Evolutionary conservation across 1,140 invertebrate genomes (phyloP), one percentile per base, ranked within the genome.

Genomic region (Drosophila jambulina): DNA sequence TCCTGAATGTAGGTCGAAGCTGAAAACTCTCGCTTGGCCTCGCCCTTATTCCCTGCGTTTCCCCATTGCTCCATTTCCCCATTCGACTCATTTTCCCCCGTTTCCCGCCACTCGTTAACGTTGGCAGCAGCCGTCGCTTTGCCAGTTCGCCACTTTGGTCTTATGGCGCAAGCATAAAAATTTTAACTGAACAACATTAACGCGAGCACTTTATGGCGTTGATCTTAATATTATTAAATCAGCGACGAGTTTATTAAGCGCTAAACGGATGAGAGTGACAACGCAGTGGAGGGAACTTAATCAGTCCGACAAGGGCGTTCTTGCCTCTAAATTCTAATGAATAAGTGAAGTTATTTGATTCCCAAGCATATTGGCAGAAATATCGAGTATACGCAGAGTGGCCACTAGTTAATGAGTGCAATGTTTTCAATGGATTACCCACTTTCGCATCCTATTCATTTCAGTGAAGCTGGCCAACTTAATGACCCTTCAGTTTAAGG

Each of bases 211-310:
- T 88, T 88, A 88, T 82, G 81, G 80, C 81, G 75, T 79, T 90
- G 59, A 90, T 85, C 81, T 90, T 88, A 85, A 88, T 88, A 75
- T 76, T 85, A 90, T 88, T 88, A 88, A 90, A 88, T 87, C 84
- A 84, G 74, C 69, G 80, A 62, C 36, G 72, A 80, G 80, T 83
- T 87, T 80, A 87, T 80, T 78, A 74, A 83, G 80, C 84, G 60
- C 67, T 83, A 70, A 83, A 59, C 61, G 58, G 54, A 74, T 42
- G 54, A 43, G 51, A 72, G 21, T 45, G 69, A 38, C 51, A 70
- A 42, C 21, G 46, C 42, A 43, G 46, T 13, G 12, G n/a, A 32
- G n/a, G 13, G 38, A 32, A 56, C 67, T 68, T 68, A 54, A 56
- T 68, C 46, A 54, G 49, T 29, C 57, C 15, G 21, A 61, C 57